Conservation (phyloP, 1,140 invertebrate species). For the roundworm (Caenorhabditis elegans) region DNA sequence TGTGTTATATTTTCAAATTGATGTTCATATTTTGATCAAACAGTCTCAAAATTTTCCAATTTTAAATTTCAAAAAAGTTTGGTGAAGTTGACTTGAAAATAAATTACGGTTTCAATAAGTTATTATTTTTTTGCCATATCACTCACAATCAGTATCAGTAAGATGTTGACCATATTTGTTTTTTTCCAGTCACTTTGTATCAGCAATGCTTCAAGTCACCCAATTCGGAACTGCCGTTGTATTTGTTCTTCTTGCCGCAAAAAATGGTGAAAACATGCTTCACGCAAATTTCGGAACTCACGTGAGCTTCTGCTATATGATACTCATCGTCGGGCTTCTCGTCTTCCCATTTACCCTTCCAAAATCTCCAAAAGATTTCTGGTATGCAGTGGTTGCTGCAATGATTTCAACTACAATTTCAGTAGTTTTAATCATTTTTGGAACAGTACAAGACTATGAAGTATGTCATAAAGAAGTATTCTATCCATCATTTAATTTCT, state of each 20-base stretch:
- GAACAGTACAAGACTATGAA: conserved; percentile 48
- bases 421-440: conserved; percentile 56
- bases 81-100: background rate
- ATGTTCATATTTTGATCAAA: too few species aligned
- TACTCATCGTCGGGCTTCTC: conserved; percentile 72
- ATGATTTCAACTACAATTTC: conserved; percentile 64
- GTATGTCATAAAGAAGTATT: conserved; percentile 47
- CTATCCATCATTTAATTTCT: conserved; percentile 55
- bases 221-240: conserved; percentile 65
- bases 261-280: conserved; percentile 70
- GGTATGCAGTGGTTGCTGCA: conserved; percentile 69
- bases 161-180: too few species aligned
- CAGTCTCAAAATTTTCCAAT: too few species aligned
- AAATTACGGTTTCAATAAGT: background rate
- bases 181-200: conserved; percentile 61
- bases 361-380: conserved; percentile 77
- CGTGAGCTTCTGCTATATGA: conserved; percentile 72
- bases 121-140: too few species aligned
- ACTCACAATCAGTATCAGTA: too few species aligned
- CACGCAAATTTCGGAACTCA: conserved; percentile 67
- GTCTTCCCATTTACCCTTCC: conserved; percentile 75
- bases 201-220: conserved; percentile 57
- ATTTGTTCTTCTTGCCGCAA: conserved; percentile 73
- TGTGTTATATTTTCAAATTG: too few species aligned
- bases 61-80: too few species aligned